A percentile compares a stretch with the other conserved stretches of the same genome.
Conservation (phyloP, 2,113 vertebrate genomes). For the Istiophorus platypterus region DNA sequence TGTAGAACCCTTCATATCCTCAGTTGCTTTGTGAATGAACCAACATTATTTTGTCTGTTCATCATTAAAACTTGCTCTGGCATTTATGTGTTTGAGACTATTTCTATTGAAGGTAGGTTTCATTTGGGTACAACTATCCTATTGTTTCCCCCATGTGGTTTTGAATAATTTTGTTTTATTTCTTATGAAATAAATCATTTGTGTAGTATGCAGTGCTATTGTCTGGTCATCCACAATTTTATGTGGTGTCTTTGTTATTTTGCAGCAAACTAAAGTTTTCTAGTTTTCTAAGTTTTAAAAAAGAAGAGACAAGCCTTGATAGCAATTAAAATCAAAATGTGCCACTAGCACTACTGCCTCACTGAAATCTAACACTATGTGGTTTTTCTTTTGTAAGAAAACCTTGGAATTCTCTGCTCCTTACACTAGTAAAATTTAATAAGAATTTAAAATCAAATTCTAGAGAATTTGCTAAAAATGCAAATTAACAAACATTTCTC, state of each 20-base stretch:
- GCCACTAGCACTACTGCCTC: not conserved
- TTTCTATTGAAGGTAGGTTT: not conserved
- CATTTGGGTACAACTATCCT: not conserved
- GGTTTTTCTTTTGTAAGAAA: not conserved
- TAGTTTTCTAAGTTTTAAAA: slow-evolving; percentile 5
- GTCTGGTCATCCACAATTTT: not conserved
- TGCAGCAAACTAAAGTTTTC: not conserved
- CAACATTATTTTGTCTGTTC: slow-evolving; percentile 22
- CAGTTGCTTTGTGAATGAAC: slow-evolving; percentile 21
- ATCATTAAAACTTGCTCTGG: not conserved
- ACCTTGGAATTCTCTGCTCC: not conserved
- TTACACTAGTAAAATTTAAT: not conserved
- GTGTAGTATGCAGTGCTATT: not conserved
- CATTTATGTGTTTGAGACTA: slow-evolving; percentile 5
- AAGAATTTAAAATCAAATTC: not conserved
- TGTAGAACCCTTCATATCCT: slow-evolving; percentile 47
- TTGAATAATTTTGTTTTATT: slow-evolving; percentile 14
- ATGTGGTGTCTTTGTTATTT: not conserved
- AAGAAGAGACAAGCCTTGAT: not conserved
- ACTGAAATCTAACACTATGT: not conserved
- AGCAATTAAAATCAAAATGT: not conserved
- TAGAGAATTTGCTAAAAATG: not conserved
- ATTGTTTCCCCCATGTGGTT: not conserved
- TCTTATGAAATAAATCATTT: slow-evolving; percentile 1
- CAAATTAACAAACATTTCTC: not conserved